A percentile compares a stretch with the other conserved stretches of the same genome.
Conservation (phyloP, 1,140 invertebrate species). For the Phymorhynchus buccinoides region DNA sequence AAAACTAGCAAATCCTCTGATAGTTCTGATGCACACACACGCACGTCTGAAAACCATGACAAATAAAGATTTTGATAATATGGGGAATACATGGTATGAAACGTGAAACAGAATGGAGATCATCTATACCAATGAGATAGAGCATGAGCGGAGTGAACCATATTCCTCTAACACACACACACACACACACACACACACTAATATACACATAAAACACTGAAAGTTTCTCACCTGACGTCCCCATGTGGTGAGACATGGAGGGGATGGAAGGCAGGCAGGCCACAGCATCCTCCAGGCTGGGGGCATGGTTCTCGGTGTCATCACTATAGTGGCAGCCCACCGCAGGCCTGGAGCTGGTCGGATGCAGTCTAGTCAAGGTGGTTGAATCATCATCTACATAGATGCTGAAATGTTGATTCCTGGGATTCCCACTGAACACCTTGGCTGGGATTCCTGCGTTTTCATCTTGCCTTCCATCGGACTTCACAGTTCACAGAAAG, state of each 20-base stretch:
- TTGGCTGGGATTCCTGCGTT: constrained; percentile 57
- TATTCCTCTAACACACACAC: too few relatives aligned
- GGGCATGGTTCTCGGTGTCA: constrained; percentile 39
- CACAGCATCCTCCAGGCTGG: constrained; percentile 30
- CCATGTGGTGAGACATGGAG: neutral
- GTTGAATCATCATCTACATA: constrained; percentile 55
- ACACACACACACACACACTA: too few relatives aligned
- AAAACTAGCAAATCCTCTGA: too few relatives aligned
- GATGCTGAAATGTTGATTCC: constrained; percentile 55
- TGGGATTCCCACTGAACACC: constrained; percentile 49
- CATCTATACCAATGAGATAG: too few relatives aligned
- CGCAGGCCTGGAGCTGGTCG: neutral
- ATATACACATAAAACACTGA: too few relatives aligned
- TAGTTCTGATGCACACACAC: too few relatives aligned
- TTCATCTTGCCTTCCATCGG: constrained; percentile 51
- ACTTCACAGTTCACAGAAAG: too few relatives aligned
- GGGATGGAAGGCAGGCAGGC: neutral
- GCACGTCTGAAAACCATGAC: too few relatives aligned
- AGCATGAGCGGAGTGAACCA: too few relatives aligned
- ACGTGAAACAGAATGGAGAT: too few relatives aligned
- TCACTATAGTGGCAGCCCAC: neutral
- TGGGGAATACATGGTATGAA: too few relatives aligned
- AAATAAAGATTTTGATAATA: too few relatives aligned
- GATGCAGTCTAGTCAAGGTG: neutral
- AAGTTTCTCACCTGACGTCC: neutral